phyloP scores from a whole-genome alignment of 2,797 vertebrate species.

The Sphenopsis melanotis region DNA sequence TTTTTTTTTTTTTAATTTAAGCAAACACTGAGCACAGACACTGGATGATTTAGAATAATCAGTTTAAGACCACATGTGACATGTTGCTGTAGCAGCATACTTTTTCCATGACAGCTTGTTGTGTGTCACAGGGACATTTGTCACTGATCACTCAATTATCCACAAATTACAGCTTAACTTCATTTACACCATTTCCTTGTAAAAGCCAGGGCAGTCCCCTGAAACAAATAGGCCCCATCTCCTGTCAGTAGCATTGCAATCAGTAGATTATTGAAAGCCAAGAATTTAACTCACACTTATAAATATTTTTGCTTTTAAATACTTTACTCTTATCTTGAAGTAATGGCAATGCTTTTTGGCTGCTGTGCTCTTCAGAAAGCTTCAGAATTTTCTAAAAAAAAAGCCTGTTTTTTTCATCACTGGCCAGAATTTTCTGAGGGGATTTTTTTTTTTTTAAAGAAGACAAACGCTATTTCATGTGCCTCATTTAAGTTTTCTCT shows the following conservation, averaged over 20 bases:
- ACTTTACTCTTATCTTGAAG: not conserved
- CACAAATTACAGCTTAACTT: conserved; percentile 29
- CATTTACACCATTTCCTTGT: conserved; percentile 25
- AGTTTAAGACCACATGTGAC: conserved; percentile 47
- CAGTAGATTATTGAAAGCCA: not conserved
- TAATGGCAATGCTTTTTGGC: not conserved
- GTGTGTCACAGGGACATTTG: conserved; percentile 35
- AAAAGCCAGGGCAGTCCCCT: not conserved
- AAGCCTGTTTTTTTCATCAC: not conserved
- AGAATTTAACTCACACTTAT: not conserved
- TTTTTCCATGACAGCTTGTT: conserved; percentile 43
- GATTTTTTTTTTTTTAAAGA: not conserved
- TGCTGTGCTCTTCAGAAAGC: not conserved
- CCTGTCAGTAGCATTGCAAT: not conserved
- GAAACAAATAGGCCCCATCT: not conserved
- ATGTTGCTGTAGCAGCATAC: not conserved
- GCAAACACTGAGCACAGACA: not conserved
- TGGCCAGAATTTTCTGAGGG: not conserved
- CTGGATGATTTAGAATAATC: conserved; percentile 28
- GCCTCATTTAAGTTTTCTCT: not conserved
- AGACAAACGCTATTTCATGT: accelerated
- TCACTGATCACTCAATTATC: conserved; percentile 57
- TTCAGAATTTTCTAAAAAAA: not conserved
- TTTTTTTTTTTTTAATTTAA: not conserved
- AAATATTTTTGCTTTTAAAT: not conserved